Percentiles rank a stretch among this genome's conserved stretches.
phyloP scores from a whole-genome alignment of 1,140 invertebrate genomes.

The Popillia japonica region DNA sequence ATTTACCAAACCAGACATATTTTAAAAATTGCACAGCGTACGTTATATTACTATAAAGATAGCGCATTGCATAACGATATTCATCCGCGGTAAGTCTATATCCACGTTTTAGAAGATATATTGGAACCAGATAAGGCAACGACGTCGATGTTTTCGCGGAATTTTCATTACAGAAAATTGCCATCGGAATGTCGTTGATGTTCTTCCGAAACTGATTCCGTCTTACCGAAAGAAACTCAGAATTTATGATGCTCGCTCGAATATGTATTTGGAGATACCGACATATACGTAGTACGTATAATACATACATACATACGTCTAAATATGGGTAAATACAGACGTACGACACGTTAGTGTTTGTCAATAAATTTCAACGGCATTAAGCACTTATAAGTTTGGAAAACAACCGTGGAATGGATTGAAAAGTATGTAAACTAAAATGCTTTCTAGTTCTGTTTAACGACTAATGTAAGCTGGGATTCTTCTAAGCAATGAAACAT shows the following conservation, averaged over 20 bases:
- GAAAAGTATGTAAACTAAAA: no score
- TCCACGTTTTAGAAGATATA: background rate
- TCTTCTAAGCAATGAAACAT: no score
- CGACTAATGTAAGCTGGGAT: no score
- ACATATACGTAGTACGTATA: background rate
- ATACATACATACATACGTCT: no score
- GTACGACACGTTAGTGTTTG: no score
- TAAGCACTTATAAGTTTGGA: no score
- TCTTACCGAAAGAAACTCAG: background rate
- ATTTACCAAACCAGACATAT: conserved; percentile 2
- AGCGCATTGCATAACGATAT: conserved; percentile 27
- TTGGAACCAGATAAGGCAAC: conserved; percentile 1
- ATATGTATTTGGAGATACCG: background rate
- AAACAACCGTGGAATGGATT: no score
- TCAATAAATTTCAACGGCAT: no score
- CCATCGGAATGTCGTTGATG: background rate
- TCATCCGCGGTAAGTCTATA: conserved; percentile 18
- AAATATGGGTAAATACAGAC: no score
- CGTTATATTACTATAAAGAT: background rate
- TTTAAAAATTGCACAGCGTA: conserved; percentile 12
- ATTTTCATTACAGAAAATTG: conserved; percentile 30
- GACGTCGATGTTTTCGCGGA: background rate
- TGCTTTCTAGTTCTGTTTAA: no score
- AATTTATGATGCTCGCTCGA: background rate
- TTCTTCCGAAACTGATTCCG: conserved; percentile 9